Conservation (phyloP, 2,113 vertebrate genomes). For the Casuarius casuarius region DNA sequence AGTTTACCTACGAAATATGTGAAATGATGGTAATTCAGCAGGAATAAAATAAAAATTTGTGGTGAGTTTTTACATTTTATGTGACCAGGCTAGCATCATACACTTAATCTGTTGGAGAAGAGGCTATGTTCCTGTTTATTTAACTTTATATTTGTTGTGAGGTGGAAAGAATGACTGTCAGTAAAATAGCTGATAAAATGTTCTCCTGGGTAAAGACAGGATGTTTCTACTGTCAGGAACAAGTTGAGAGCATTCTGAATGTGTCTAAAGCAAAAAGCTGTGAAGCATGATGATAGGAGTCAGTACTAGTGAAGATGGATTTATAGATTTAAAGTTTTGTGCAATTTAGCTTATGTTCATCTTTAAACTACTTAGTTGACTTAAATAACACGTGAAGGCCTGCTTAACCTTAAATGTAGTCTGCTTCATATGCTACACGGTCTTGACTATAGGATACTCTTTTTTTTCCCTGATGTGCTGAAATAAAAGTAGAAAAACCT, state of each 20-base stretch:
- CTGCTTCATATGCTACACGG: background rate
- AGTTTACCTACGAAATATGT: background rate
- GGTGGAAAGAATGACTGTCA: background rate
- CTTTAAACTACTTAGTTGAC: background rate
- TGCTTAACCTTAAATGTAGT: background rate
- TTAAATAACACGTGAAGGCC: slow-evolving; percentile 1
- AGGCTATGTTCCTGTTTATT: background rate
- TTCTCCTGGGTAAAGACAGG: background rate
- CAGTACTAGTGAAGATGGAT: background rate
- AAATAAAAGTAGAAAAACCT: slow-evolving; percentile 18
- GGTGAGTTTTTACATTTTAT: background rate
- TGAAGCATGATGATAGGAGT: background rate
- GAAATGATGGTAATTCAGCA: background rate
- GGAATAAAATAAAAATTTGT: background rate
- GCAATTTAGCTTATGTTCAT: background rate
- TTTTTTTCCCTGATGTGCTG: background rate
- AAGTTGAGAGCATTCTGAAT: background rate
- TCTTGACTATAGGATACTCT: background rate
- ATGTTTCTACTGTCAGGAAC: background rate
- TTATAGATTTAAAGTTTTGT: background rate
- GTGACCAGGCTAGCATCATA: background rate
- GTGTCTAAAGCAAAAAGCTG: background rate
- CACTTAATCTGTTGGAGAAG: background rate
- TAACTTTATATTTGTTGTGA: background rate
- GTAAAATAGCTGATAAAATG: background rate